A percentile compares a stretch with the other conserved stretches of the same genome.
Conservation (phyloP, 2,888 invertebrate species). For the Drosophila niveifrons region DNA sequence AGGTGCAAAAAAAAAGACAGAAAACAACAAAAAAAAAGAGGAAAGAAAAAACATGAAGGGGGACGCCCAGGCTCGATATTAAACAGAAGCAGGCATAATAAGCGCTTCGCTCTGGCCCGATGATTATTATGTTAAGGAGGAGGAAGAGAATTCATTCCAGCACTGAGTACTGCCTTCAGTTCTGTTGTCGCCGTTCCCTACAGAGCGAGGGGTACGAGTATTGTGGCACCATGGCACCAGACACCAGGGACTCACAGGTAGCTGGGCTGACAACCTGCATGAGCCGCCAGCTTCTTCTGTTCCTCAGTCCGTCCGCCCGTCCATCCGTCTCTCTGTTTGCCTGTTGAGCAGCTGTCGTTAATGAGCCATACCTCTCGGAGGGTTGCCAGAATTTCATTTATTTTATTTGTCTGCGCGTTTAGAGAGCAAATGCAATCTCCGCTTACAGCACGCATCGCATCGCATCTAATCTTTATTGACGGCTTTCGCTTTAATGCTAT, state of each 20-base stretch:
- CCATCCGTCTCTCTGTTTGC: slow-evolving; percentile 14
- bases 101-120: slow-evolving; percentile 43
- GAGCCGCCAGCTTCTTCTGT: slow-evolving; percentile 21
- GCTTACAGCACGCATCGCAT: slow-evolving; percentile 45
- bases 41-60: slow-evolving; percentile 30
- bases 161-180: slow-evolving; percentile 9
- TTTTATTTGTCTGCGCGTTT: slow-evolving; percentile 39
- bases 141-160: slow-evolving; percentile 22
- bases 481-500: slow-evolving; percentile 48
- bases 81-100: slow-evolving; percentile 76
- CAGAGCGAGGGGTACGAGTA: background rate
- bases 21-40: slow-evolving; percentile 3
- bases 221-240: slow-evolving; percentile 1
- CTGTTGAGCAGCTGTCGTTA: slow-evolving; percentile 77
- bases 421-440: slow-evolving; percentile 71
- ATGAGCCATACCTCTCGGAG: slow-evolving; percentile 58
- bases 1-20: slow-evolving; percentile 69
- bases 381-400: slow-evolving; percentile 30
- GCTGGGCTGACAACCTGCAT: slow-evolving; percentile 47
- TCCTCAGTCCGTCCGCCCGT: slow-evolving; percentile 2
- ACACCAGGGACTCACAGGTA: slow-evolving; percentile 40
- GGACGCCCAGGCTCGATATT: slow-evolving; percentile 52
- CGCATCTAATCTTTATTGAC: slow-evolving; percentile 74
- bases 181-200: background rate
- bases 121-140: slow-evolving; percentile 65